Conservation (phyloP, 2,797 vertebrate species). For the Hydrolagus colliei region DNA sequence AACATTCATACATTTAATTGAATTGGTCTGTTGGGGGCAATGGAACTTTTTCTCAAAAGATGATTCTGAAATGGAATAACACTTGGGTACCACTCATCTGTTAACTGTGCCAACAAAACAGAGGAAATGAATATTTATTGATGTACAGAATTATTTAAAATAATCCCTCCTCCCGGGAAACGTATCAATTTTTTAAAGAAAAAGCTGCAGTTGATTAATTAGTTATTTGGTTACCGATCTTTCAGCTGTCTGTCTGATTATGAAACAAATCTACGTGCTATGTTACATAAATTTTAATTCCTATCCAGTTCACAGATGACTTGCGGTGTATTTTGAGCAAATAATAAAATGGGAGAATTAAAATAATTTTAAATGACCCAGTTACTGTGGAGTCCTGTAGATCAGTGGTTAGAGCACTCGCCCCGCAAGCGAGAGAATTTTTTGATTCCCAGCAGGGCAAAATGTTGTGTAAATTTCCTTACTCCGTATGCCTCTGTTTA, state of each 20-base stretch:
- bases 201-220: neutral
- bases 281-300: neutral
- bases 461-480: too few species aligned
- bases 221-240: neutral
- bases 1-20: neutral
- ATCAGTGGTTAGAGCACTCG: too few species aligned
- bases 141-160: neutral
- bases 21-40: neutral
- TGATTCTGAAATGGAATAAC: neutral
- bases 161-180: neutral
- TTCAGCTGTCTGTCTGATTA: neutral
- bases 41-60: neutral
- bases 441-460: too few species aligned
- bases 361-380: too few species aligned
- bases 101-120: neutral
- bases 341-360: neutral
- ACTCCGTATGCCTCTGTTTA: too few species aligned
- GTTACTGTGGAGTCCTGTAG: too few species aligned
- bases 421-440: too few species aligned
- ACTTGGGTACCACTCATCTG: too few species aligned
- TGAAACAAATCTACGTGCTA: neutral
- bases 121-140: neutral
- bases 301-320: neutral
- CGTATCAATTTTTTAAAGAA: neutral
- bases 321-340: neutral